Percentiles rank a stretch among this genome's conserved stretches.
phyloP scores from a whole-genome alignment of 2,113 vertebrate genomes.

The Pteropus alecto region DNA sequence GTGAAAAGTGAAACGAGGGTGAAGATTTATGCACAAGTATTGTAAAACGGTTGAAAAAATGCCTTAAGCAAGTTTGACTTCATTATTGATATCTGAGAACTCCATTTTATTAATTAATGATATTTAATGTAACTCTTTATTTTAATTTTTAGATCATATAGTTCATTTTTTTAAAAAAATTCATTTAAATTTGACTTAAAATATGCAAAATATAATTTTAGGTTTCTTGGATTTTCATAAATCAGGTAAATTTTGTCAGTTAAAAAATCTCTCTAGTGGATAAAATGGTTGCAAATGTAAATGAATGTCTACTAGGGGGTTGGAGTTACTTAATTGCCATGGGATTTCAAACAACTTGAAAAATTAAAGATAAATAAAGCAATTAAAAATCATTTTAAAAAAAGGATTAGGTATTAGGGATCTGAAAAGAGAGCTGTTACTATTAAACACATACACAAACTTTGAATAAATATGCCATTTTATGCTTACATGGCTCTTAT shows the following conservation, averaged over 20 bases:
- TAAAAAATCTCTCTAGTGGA: background rate
- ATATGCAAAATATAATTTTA: background rate
- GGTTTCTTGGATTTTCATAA: background rate
- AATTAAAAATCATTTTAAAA: background rate
- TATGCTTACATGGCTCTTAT: background rate
- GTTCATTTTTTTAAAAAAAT: background rate
- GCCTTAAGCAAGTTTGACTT: background rate
- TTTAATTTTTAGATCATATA: background rate
- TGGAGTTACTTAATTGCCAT: background rate
- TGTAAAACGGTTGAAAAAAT: background rate
- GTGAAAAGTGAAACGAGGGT: background rate
- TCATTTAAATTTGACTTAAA: background rate
- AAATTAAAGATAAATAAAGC: background rate
- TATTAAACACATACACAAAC: background rate
- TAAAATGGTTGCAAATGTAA: background rate
- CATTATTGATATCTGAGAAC: background rate
- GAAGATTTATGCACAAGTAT: background rate
- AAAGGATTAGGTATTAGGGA: background rate
- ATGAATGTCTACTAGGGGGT: background rate
- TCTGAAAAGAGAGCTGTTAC: background rate
- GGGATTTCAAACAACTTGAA: background rate
- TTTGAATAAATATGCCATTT: background rate
- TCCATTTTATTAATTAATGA: background rate
- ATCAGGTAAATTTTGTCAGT: background rate
- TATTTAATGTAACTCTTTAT: background rate